A percentile compares a stretch with the other conserved stretches of the same genome.
Evolutionary conservation across 1,140 invertebrate species (phyloP).

Genomic region (Rhagoletis pomonella): DNA sequence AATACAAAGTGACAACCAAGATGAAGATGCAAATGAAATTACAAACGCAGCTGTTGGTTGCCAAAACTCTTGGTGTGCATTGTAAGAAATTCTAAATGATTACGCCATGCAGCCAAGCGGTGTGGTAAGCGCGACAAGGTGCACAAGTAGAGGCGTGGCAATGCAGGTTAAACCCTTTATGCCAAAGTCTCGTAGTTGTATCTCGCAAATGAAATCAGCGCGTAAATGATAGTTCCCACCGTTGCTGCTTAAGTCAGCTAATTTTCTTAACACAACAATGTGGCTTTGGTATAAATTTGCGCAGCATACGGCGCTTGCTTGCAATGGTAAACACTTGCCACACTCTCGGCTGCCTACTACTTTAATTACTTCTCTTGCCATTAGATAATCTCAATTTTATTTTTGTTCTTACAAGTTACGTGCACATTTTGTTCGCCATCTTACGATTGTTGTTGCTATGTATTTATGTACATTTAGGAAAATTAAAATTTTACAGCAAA

Average conservation of each 20-base stretch:
- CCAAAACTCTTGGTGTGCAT: slow-evolving; percentile 18
- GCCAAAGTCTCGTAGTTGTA: slow-evolving; percentile 66
- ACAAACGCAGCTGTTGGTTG: slow-evolving; percentile 30
- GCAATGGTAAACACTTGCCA: background rate
- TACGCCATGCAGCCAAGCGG: background rate
- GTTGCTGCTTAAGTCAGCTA: background rate
- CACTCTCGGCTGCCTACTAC: background rate
- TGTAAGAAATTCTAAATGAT: background rate
- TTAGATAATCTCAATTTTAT: slow-evolving; percentile 23
- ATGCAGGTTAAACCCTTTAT: background rate
- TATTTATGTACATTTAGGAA: background rate
- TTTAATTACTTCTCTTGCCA: slow-evolving; percentile 34
- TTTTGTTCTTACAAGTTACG: background rate
- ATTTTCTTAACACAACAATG: slow-evolving; percentile 24
- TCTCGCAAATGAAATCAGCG: slow-evolving; percentile 54
- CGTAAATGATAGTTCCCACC: background rate
- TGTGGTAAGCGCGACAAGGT: background rate
- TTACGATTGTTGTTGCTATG: background rate
- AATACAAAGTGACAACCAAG: background rate
- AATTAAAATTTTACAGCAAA: slow-evolving; percentile 28
- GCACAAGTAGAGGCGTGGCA: too few relatives aligned
- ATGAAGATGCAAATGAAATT: slow-evolving; percentile 30
- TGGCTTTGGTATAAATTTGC: slow-evolving; percentile 20
- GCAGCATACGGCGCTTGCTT: slow-evolving; percentile 20
- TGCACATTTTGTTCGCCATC: background rate